Evolutionary conservation across 2,888 invertebrate species (phyloP).

Genomic region (Iselma pallidipennis): DNA sequence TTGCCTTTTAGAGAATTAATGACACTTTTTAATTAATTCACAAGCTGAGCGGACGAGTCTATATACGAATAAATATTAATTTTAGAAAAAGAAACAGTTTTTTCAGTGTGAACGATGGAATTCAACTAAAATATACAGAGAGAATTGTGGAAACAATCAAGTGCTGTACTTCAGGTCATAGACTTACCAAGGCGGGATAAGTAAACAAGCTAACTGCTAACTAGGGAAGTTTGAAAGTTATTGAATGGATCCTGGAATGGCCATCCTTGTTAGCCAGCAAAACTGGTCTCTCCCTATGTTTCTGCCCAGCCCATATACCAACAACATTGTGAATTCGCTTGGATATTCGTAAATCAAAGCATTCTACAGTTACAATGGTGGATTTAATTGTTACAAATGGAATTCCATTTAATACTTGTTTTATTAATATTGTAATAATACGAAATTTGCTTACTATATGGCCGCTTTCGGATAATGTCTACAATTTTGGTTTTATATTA

Average conservation of each 20-base stretch:
- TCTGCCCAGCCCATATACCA: background rate
- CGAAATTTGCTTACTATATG: slow-evolving; percentile 40
- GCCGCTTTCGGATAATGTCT: slow-evolving; percentile 19
- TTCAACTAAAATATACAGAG: no score
- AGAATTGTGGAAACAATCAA: background rate
- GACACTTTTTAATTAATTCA: slow-evolving; percentile 6
- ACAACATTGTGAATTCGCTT: slow-evolving; percentile 29
- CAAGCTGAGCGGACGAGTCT: background rate
- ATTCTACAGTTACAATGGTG: slow-evolving; percentile 42
- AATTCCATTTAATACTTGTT: slow-evolving; percentile 47
- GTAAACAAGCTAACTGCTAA: slow-evolving; percentile 53
- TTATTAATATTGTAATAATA: slow-evolving; percentile 41
- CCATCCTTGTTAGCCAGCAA: slow-evolving; percentile 45
- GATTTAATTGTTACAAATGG: slow-evolving; percentile 45
- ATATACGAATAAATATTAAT: no score
- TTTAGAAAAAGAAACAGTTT: no score
- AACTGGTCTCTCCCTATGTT: background rate
- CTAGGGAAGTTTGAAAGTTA: slow-evolving; percentile 53
- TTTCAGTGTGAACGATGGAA: no score
- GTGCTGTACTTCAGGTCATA: background rate
- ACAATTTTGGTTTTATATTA: slow-evolving; percentile 24
- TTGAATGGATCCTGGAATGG: slow-evolving; percentile 51
- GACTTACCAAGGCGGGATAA: slow-evolving; percentile 27
- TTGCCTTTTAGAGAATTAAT: slow-evolving; percentile 1
- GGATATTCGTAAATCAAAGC: slow-evolving; percentile 45